Evolutionary conservation across 2,113 vertebrate genomes (phyloP), one percentile per base, ranked within the genome.

Genomic region (Pipra filicauda): DNA sequence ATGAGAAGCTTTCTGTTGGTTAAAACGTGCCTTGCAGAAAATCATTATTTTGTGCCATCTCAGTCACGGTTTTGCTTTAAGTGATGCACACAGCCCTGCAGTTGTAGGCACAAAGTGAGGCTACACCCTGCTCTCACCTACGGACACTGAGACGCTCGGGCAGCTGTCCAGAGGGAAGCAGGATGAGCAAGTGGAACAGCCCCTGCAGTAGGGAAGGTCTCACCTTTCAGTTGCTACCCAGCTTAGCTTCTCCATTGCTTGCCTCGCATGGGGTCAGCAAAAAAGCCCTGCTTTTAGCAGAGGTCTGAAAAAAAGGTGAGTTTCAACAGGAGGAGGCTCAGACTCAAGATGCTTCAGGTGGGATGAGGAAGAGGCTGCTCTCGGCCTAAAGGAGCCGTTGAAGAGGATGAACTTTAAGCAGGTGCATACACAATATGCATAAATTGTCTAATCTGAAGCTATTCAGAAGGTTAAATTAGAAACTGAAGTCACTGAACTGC

Each of bases 291-390:
- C 44, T 75, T 79, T 79, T 78, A 64, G 54, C 28, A 66, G 49
- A 49, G 23, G 24, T 67, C 76, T 54, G 72, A 62, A 76, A 74
- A 57, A 48, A 49, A 80, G n/a, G n/a, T 17, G 2, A 30, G 41
- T 31, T 88, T 86, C 37, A 67, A 59, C 6, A 54, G 21, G 1
- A 75, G 14, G 15, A 72, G 21, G 43, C n/a, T 89, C 66, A 88
- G 67, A 54, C 5, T 27, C 24, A 62, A 73, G 44, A 44, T 62
- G 71, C 31, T 79, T 76, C n/a, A 82, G 35, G 41, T 22, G 14
- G 23, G 66, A 81, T 0, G 1, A 75, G 43, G 62, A 95, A 57
- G 20, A 22, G 62, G 44, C 21, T 0, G 0, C n/a, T 66, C n/a
- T 70, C 69, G 37, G 39, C 44, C 41, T 72, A 46, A 16, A 12